phyloP scores from a whole-genome alignment of 2,797 vertebrate genomes.

The Megaceryle alcyon region DNA sequence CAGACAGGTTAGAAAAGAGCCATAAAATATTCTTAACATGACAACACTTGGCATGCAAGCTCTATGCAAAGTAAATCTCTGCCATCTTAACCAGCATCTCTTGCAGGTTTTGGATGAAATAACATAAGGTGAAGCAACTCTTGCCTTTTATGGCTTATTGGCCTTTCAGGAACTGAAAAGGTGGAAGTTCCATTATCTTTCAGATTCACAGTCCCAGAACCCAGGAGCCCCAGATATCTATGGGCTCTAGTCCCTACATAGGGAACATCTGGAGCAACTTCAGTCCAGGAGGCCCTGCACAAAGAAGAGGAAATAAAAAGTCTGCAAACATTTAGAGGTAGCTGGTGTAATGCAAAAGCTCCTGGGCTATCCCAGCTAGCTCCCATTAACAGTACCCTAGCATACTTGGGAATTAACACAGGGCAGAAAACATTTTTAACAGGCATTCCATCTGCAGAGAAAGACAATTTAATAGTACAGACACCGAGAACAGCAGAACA shows the following conservation, averaged over 20 bases:
- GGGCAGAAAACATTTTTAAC: neutral
- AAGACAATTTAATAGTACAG: neutral
- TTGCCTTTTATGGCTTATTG: neutral
- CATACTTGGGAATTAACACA: neutral
- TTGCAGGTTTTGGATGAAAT: neutral
- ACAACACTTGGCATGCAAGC: too few species aligned
- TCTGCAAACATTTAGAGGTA: neutral
- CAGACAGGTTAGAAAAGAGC: neutral
- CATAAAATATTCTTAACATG: neutral
- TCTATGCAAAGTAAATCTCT: neutral
- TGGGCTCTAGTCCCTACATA: neutral
- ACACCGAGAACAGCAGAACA: neutral
- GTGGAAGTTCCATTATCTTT: neutral
- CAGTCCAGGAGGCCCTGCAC: neutral
- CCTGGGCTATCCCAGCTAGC: neutral
- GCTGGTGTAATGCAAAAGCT: neutral
- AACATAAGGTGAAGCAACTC: neutral
- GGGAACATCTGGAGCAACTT: neutral
- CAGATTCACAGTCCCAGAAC: neutral
- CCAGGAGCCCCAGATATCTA: neutral
- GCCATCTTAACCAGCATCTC: neutral
- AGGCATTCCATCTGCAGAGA: neutral
- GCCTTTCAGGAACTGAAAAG: neutral
- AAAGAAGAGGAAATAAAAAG: neutral
- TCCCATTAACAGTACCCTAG: neutral